Evolutionary conservation across 2,113 vertebrate species (phyloP).

Genomic region (Elaphurus davidianus): DNA sequence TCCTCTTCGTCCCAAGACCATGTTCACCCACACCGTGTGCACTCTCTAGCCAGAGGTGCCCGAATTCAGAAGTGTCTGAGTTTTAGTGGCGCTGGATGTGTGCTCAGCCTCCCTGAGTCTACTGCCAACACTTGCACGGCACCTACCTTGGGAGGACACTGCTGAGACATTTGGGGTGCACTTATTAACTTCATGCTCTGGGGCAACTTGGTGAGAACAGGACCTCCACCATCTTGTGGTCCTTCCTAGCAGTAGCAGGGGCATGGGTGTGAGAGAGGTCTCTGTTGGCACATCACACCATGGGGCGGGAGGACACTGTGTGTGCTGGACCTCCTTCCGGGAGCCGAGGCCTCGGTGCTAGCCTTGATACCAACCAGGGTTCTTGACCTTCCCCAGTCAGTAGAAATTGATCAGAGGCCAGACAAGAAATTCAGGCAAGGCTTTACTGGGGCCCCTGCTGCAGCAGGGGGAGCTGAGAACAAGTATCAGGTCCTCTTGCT

Average conservation of each 20-base stretch:
- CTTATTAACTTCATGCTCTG: not conserved
- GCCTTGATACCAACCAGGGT: not conserved
- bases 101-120: not conserved
- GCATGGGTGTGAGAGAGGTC: not conserved
- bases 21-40: not conserved
- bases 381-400: not conserved
- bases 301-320: too few species aligned
- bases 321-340: not conserved
- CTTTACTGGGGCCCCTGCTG: not conserved
- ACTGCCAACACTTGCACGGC: fast-evolving
- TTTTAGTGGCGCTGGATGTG: not conserved
- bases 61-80: not conserved
- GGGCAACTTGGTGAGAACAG: not conserved
- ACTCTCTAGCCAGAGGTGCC: not conserved
- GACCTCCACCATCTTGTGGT: not conserved
- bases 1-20: not conserved
- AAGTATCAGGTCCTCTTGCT: not conserved
- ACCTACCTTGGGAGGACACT: fast-evolving
- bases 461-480: not conserved
- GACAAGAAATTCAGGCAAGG: not conserved
- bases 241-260: not conserved
- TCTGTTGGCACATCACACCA: fast-evolving
- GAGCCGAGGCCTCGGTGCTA: not conserved
- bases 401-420: not conserved
- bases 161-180: not conserved